Percentiles rank a stretch among this genome's conserved stretches.
These are phyloP conservation scores for Ginglymostoma cirratum DNA, from an alignment of 2,113 vertebrate species.

Conservation along the genomic window DNA sequence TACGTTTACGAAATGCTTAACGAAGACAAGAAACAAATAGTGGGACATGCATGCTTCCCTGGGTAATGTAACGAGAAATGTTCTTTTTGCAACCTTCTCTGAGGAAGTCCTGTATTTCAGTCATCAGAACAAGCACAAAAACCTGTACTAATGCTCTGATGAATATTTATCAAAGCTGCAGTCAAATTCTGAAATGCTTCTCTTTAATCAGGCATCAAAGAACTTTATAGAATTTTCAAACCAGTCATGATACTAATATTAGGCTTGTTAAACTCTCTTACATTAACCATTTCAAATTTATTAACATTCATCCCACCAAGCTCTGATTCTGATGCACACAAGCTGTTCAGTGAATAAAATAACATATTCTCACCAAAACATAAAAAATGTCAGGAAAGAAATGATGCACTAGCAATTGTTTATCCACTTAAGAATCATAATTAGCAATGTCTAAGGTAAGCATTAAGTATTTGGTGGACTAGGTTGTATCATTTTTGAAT, in stretches of 20 bases:
- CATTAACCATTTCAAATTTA: background rate
- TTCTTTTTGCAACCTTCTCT: background rate
- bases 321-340: background rate
- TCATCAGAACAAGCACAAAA: background rate
- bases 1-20: background rate
- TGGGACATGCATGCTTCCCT: background rate
- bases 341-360: background rate
- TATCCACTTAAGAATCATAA: background rate
- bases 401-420: background rate
- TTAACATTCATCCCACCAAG: background rate
- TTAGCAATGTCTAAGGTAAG: background rate
- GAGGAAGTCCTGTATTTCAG: background rate
- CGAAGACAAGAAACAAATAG: background rate
- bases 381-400: background rate
- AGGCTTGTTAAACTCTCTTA: background rate
- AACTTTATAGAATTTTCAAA: background rate
- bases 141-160: background rate
- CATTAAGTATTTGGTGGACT: background rate
- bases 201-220: background rate
- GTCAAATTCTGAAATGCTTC: background rate
- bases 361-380: background rate
- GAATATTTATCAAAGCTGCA: background rate
- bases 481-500: background rate
- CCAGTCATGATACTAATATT: background rate
- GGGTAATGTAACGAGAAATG: background rate